These are phyloP conservation scores for Protobothrops flavoviridis DNA, from an alignment of 2,113 vertebrate genomes.

Conservation along the genomic window DNA sequence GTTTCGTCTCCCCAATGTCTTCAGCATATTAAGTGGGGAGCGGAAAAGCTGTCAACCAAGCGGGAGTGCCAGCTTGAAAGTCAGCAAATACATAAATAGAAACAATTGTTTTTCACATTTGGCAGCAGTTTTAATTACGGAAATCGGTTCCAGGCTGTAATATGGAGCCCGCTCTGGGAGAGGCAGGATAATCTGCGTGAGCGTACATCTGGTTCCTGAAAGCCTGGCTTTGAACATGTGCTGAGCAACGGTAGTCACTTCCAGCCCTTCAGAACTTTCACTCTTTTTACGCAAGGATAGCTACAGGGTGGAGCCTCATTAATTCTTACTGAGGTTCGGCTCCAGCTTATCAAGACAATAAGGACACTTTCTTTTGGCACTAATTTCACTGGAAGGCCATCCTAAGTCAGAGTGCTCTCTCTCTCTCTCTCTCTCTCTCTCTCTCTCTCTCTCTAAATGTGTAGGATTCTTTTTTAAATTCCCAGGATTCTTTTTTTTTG, in stretches of 20 bases:
- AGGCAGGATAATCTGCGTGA: conserved; percentile 29
- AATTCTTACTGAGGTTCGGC: not conserved
- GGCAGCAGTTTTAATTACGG: conserved; percentile 66
- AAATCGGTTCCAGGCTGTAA: conserved; percentile 72
- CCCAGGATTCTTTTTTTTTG: too few relatives aligned
- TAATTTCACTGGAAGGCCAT: not conserved
- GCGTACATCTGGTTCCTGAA: conserved; percentile 37
- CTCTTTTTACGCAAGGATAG: conserved; percentile 8
- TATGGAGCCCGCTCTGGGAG: conserved; percentile 53
- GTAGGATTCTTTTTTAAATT: too few relatives aligned
- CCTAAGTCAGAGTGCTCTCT: not conserved
- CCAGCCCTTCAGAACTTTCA: not conserved
- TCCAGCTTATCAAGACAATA: not conserved
- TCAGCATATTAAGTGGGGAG: conserved; percentile 61
- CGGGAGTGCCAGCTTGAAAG: conserved; percentile 66
- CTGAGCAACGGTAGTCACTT: not conserved
- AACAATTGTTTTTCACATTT: conserved; percentile 74
- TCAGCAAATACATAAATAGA: conserved; percentile 76
- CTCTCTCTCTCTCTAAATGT: not conserved
- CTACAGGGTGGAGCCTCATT: not conserved
- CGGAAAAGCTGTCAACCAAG: conserved; percentile 56
- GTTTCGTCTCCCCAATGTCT: conserved; percentile 47
- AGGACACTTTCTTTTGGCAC: not conserved
- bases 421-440: not conserved
- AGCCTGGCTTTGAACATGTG: not conserved